Base-by-base conservation (phyloP, 1,140 invertebrate genomes). In the Bacillus rossius region DNA sequence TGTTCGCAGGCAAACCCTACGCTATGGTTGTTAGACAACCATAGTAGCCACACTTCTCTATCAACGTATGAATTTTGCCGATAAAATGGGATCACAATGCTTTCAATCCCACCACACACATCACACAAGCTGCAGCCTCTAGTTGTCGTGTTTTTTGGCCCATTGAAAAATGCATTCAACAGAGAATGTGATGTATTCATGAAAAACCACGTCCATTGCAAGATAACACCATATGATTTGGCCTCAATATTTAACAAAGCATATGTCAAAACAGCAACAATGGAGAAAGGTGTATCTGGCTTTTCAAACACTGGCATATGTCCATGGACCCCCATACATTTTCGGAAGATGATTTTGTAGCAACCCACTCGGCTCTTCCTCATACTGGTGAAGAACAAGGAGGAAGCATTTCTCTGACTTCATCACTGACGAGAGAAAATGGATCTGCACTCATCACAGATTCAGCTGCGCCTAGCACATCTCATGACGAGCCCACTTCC, bases 101-200 rank as follows among this genome's bases (percentile, higher is more conserved):
- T 34, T 34, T 34, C 29, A 34, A 34, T 34, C 29, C 29, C 29
- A 34, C 29, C 29, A 34, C 29, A 34, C 10, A 34, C 29, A 34
- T 34, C 29, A 43, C 70, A 75, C 56, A 64, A 61, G 52, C 53
- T 74, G 14, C 72, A 75, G 57, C 72, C 71, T 8, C 60, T 74
- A 14, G 70, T 73, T 63, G 45, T 57, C 26, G 59, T 50, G 59
- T 68, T 74, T 62, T 73, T 61, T 62, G 66, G 66, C 1, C 67
- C 73, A 19, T 68, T 77, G 4, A 78, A 78, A 66, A 65, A 34
- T 8, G 64, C 69, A 20, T 77, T 73, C 54, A 69, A 70, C 58
- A 64, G 68, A 58, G 69, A 73, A 60, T 72, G 68, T 55, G 64
- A 72, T 41, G 55, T 63, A 22, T 71, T 64, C 60, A 56, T 71